phyloP scores from a whole-genome alignment of 1,140 invertebrate species.

The Drosophila nebulosa region DNA sequence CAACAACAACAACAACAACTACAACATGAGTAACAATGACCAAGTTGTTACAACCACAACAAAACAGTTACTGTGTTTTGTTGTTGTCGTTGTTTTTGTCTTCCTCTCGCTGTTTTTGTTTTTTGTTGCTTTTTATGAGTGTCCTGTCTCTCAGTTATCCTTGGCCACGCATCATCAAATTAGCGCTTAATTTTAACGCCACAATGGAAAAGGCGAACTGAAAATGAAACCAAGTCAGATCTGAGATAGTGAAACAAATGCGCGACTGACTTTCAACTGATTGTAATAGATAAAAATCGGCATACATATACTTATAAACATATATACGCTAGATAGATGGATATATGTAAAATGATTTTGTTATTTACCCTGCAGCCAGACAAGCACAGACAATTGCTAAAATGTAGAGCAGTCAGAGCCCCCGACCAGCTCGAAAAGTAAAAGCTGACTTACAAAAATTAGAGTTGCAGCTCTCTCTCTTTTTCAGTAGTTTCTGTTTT shows the following conservation, averaged over 20 bases:
- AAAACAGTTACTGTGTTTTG: constrained; percentile 16
- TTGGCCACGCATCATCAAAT: constrained; percentile 43
- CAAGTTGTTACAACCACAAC: constrained; percentile 35
- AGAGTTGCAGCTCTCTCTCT: constrained; percentile 28
- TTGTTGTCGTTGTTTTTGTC: constrained; percentile 6
- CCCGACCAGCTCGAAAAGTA: constrained; percentile 44
- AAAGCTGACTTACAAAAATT: constrained; percentile 54
- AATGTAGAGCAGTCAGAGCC: constrained; percentile 55
- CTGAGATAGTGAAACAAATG: constrained; percentile 31
- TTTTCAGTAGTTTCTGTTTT: too few species aligned
- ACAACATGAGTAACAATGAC: constrained; percentile 39
- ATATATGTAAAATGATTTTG: constrained; percentile 13
- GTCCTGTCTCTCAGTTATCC: constrained; percentile 35
- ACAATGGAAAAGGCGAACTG: constrained; percentile 29
- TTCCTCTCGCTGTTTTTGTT: constrained; percentile 3
- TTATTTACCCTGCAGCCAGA: constrained; percentile 20
- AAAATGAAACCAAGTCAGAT: constrained; percentile 11
- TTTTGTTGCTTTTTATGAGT: constrained; percentile 57
- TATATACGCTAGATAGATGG: constrained; percentile 42
- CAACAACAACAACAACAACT: constrained; percentile 33
- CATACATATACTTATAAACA: constrained; percentile 41
- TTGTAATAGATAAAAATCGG: constrained; percentile 52
- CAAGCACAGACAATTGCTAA: constrained; percentile 65
- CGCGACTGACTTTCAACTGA: constrained; percentile 2
- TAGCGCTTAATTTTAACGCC: constrained; percentile 66